Evolutionary conservation across 2,888 invertebrate genomes (phyloP).

Genomic region (Sesamia inferens): DNA sequence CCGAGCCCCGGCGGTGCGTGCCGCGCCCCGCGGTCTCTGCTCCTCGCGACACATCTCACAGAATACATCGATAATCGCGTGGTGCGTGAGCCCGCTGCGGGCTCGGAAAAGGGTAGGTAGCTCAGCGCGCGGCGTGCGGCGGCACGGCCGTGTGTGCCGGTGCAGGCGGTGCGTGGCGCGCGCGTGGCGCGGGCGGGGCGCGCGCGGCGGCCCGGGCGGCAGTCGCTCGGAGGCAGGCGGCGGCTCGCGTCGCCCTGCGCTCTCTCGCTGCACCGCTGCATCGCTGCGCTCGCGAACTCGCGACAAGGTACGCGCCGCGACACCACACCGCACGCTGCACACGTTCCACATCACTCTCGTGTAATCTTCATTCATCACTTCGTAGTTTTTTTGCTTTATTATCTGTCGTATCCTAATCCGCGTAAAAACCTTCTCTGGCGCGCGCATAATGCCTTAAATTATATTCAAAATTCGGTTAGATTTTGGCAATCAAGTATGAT

Average conservation of each 20-base stretch:
- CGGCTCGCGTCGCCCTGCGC: conserved; percentile 84
- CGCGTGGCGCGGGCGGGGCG: conserved; percentile 76
- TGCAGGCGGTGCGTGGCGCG: conserved; percentile 76
- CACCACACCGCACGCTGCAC: conserved; percentile 71
- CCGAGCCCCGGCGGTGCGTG: conserved; percentile 56
- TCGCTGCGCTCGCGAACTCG: conserved; percentile 80
- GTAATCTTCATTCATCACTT: conserved; percentile 81
- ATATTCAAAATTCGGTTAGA: conserved; percentile 56
- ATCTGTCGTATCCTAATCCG: conserved; percentile 61
- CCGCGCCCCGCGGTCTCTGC: conserved; percentile 60
- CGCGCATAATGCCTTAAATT: conserved; percentile 56
- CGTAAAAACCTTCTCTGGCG: conserved; percentile 46
- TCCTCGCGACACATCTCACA: conserved; percentile 78
- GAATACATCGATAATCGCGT: conserved; percentile 88
- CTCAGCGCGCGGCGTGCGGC: conserved; percentile 65
- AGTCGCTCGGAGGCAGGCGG: conserved; percentile 87
- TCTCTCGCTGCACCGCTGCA: conserved; percentile 79
- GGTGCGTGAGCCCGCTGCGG: conserved; percentile 84
- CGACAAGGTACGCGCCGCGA: conserved; percentile 77
- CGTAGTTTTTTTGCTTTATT: conserved; percentile 66
- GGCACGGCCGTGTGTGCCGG: conserved; percentile 73
- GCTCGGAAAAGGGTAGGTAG: conserved; percentile 69
- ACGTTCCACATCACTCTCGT: conserved; percentile 70
- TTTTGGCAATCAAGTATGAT: conserved; percentile 46
- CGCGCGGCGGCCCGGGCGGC: conserved; percentile 86